A percentile compares a stretch with the other conserved stretches of the same genome.
phyloP scores from a whole-genome alignment of 2,888 invertebrate species.

The Diarsia rubi region DNA sequence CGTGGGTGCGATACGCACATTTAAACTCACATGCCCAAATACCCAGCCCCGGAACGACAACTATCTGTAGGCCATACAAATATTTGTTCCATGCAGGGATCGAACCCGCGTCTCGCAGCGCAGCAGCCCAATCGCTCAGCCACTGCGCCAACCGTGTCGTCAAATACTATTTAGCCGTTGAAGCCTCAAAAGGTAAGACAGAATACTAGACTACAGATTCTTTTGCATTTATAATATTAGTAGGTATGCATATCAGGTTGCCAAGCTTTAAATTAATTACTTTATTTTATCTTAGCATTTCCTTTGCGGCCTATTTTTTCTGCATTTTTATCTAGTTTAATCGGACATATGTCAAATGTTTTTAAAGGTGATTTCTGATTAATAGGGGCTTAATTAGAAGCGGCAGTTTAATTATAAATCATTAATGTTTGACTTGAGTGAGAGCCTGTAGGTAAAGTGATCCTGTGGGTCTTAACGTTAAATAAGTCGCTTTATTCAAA shows the following conservation, averaged over 20 bases:
- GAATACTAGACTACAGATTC: too few species aligned
- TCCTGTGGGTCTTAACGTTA: not conserved
- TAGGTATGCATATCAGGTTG: not conserved
- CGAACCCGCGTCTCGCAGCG: too few species aligned
- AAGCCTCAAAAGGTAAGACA: not conserved
- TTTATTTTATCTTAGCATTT: slow-evolving; percentile 42
- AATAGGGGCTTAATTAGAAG: too few species aligned
- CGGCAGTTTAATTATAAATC: slow-evolving; percentile 26
- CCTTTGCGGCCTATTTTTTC: slow-evolving; percentile 31
- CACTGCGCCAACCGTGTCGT: too few species aligned
- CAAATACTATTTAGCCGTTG: not conserved
- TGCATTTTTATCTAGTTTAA: slow-evolving; percentile 29
- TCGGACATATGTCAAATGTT: slow-evolving; percentile 35
- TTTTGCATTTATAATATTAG: not conserved
- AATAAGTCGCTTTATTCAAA: not conserved
- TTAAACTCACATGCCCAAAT: too few species aligned
- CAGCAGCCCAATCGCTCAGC: too few species aligned
- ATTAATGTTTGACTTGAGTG: not conserved
- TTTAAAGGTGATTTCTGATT: slow-evolving; percentile 41
- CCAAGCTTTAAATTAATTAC: slow-evolving; percentile 42
- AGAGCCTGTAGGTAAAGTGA: not conserved
- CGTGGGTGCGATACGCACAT: too few species aligned
- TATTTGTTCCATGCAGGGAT: too few species aligned
- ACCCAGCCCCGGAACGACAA: too few species aligned
- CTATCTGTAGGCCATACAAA: too few species aligned